Base-by-base conservation (phyloP, 1,140 invertebrate species). In the Agrilus planipennis region DNA sequence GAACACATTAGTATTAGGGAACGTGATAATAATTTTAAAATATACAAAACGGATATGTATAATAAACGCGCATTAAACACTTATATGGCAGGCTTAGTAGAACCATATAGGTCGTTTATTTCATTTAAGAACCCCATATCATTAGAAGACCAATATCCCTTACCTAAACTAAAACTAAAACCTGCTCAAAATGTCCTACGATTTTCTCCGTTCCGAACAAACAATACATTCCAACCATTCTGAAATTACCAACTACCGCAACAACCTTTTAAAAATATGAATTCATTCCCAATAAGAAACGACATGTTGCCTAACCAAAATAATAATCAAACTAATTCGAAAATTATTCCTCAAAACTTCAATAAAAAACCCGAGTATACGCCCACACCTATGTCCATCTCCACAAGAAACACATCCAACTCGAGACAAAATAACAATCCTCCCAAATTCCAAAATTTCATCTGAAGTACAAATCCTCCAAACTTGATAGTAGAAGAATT, bases 21-120 rank as follows among this genome's bases (percentile, higher is more conserved):
- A 41, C 10, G 6, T 2, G 22, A 41, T 32, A 9, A 9, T 1
- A 34, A 32, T 9, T 21, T 41, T 6, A 32, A 23, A 34, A 14
- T 15, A 10, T 34, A 32, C 23, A 34, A 41, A 41, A 34, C 22
- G 3, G 9, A 11, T 21, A 41, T 18, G 21, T 41, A 34, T 34
- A 32, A 41, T 17, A 10, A 21, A 21, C 32, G 22, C 21, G 30
- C 39, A 2, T 14, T 41, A 23, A 18, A 21, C 10, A 41, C 39
- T 2, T 41, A 2, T 17, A 30, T 15, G 9, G 39, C 38, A 30
- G 27, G 38, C 22, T 21, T 40, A 5, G 7, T 40, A 30, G 38
- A 40, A 12, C 38, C 38, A 7, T 34, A 41, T 16, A 29, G 39
- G 3, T 34, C 39, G 4, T 41, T 41, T 12, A 3, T 41, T 21